Conservation (phyloP, 2,888 invertebrate species). For the Rotaria macrura region DNA sequence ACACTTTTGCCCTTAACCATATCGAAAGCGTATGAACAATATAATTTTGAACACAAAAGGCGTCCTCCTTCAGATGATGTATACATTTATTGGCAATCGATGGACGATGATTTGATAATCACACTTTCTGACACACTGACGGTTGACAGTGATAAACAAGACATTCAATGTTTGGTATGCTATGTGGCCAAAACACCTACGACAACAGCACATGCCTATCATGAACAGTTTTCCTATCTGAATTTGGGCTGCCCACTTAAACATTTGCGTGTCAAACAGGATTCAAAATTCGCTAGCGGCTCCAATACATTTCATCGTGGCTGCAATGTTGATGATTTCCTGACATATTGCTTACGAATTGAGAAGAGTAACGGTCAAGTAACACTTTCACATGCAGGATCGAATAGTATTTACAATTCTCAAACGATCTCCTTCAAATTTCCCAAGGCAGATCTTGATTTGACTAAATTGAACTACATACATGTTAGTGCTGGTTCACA, state of each 20-base stretch:
- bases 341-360: not conserved
- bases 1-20: not conserved
- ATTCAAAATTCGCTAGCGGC: not conserved
- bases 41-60: not conserved
- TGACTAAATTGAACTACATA: not conserved
- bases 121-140: not conserved
- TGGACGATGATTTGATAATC: not conserved
- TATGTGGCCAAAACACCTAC: not conserved
- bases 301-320: not conserved
- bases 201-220: not conserved
- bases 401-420: not conserved
- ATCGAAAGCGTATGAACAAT: not conserved
- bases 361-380: not conserved
- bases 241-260: not conserved
- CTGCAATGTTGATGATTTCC: not conserved
- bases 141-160: not conserved
- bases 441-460: not conserved
- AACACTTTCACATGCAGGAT: not conserved
- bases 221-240: not conserved
- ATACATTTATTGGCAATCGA: not conserved
- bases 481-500: not conserved
- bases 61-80: not conserved
- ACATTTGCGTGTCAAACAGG: not conserved
- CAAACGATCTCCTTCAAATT: not conserved
- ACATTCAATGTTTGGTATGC: not conserved